Conservation (phyloP, 1,140 invertebrate species). For the Acromyrmex echinatior region DNA sequence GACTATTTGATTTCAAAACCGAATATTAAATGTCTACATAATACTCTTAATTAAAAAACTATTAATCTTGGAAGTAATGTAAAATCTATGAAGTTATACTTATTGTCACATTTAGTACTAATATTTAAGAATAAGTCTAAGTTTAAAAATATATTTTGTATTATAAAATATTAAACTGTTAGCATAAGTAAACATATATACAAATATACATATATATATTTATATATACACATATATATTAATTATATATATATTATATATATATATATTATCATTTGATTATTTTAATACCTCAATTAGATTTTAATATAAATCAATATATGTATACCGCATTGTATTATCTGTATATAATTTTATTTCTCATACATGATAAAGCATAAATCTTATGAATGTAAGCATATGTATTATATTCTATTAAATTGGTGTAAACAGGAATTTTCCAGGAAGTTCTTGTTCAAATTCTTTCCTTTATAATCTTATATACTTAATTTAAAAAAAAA, state of each 20-base stretch:
- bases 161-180: not conserved
- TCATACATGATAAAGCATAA: not conserved
- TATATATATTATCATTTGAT: too few relatives aligned
- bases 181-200: too few relatives aligned
- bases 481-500: not conserved
- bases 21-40: too few relatives aligned
- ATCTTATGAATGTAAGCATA: not conserved
- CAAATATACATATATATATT: not conserved
- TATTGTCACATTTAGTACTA: conserved; percentile 11
- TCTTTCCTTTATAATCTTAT: not conserved
- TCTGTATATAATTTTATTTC: conserved; percentile 1
- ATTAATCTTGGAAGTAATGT: not conserved
- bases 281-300: not conserved
- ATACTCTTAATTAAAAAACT: too few relatives aligned
- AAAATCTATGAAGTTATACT: not conserved
- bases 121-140: not conserved
- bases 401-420: conserved; percentile 17
- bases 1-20: not conserved
- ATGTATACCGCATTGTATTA: not conserved
- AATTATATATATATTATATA: too few relatives aligned
- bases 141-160: not conserved
- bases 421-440: not conserved
- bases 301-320: not conserved
- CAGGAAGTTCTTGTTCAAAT: not conserved
- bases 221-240: not conserved